These are phyloP conservation scores for Monopterus albus DNA, from an alignment of 2,113 vertebrate genomes.

Conservation along the genomic window DNA sequence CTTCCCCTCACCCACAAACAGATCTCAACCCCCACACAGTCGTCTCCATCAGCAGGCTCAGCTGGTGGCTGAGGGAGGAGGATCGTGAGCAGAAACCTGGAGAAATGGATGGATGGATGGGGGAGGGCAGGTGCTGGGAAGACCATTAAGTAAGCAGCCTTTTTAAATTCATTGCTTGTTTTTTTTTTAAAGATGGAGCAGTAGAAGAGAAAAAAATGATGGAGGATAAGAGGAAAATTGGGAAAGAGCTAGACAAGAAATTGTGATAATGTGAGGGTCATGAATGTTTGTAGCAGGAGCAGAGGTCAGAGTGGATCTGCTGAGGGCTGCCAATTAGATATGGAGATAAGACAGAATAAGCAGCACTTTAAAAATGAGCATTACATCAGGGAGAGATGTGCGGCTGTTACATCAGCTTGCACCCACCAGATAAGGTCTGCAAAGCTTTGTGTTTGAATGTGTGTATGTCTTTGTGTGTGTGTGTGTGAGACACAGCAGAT, in stretches of 20 bases:
- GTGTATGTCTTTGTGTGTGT: constrained; percentile 48
- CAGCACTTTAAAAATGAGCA: constrained; percentile 73
- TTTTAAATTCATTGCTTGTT: constrained; percentile 6
- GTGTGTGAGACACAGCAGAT: constrained; percentile 69
- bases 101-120: constrained; percentile 20
- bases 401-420: constrained; percentile 61
- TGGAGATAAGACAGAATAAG: constrained; percentile 85
- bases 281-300: constrained; percentile 21
- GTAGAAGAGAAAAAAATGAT: not conserved
- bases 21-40: constrained; percentile 62
- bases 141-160: constrained; percentile 19
- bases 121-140: constrained; percentile 34
- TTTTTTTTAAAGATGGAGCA: constrained; percentile 17
- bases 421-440: constrained; percentile 67
- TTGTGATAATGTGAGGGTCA: constrained; percentile 18
- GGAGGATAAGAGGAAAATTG: not conserved
- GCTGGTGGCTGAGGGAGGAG: constrained; percentile 58
- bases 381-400: constrained; percentile 66
- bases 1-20: constrained; percentile 60
- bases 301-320: constrained; percentile 34
- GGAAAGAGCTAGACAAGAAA: not conserved
- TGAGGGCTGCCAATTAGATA: constrained; percentile 80
- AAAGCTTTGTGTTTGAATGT: constrained; percentile 48
- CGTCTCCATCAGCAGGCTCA: constrained; percentile 63
- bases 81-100: constrained; percentile 23